Base-by-base conservation (phyloP, 2,888 invertebrate species). In the Steinernema carpocapsae region DNA sequence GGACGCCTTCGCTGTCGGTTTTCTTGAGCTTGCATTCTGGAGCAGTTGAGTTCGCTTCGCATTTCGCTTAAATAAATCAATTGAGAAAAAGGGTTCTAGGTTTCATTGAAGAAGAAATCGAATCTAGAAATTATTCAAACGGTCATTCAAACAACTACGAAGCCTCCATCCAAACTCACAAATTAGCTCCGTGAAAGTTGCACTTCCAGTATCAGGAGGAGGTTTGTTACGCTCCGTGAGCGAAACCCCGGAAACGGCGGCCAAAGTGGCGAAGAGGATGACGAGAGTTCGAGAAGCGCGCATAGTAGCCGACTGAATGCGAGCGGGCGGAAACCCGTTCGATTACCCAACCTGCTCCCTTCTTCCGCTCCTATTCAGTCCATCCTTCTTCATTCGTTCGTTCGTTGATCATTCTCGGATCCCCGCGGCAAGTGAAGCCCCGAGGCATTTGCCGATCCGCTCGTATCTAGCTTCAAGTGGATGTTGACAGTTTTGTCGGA, bases 1-100 rank as follows among this genome's bases (percentile, higher is more conserved):
- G 64, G 32, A 64, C 32, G 1, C 64, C 64, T 19, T 64, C 64
- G 64, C 32, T 64, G 64, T 64, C 64, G 26, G 32, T 64, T n/a
- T 64, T 64, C 32, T 64, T 64, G 32, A 64, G 37, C 32, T 64
- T 64, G 32, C 64, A 64, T 17, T 64, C 32, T 7, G 64, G 64
- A 64, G 29, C 12, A 4, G 29, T 64, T 1, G 64, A 64, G 19
- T 64, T 64, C 32, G 64, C 64, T 19, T 64, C 64, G 37, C 64
- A 64, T 19, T 64, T 64, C 6, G 64, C 64, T 64, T 3, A 19
- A 56, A 19, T n/a, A n/a, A n/a, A n/a, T n/a, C n/a, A n/a, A n/a
- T n/a, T 14, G 14, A 14, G 43, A 7, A 43, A 14, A 14, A 10
- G 43, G 14, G 14, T 43, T 14, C 43, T 43, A n/a, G n/a, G n/a